These are phyloP conservation scores for Penaeus monodon DNA, from an alignment of 2,888 invertebrate species.

Conservation along the genomic window DNA sequence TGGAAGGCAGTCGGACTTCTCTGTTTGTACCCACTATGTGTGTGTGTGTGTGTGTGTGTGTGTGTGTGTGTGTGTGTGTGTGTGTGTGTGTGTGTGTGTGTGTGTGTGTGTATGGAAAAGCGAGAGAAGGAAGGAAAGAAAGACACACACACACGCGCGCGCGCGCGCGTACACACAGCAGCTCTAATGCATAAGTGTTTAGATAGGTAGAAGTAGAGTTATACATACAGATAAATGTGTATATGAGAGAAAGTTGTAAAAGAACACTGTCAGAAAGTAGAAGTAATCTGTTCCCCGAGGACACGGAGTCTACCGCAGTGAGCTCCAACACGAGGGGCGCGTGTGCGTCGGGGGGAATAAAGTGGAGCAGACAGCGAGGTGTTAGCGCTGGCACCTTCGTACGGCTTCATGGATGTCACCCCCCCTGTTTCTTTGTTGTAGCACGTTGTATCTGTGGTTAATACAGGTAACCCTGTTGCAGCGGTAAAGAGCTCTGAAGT, in stretches of 20 bases:
- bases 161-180: too few relatives aligned
- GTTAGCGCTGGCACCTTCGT: background rate
- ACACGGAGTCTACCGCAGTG: too few relatives aligned
- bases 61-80: conserved; percentile 1
- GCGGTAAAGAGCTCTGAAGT: background rate
- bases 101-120: too few relatives aligned
- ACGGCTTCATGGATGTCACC: background rate
- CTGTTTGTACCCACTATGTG: background rate
- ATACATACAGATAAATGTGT: too few relatives aligned
- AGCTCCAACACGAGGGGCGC: background rate
- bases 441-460: background rate
- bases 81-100: too few relatives aligned
- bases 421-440: conserved; percentile 1
- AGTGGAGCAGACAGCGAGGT: background rate
- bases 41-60: conserved; percentile 4
- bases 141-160: too few relatives aligned
- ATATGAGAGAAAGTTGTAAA: too few relatives aligned
- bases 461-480: background rate
- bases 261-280: too few relatives aligned
- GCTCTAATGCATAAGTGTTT: too few relatives aligned
- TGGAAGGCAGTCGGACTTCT: background rate
- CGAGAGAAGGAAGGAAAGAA: too few relatives aligned
- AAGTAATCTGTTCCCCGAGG: too few relatives aligned
- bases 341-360: background rate
- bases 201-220: too few relatives aligned